A percentile compares a stretch with the other conserved stretches of the same genome.
phyloP scores from a whole-genome alignment of 1,140 invertebrate genomes.

The Drosophila ambigua region DNA sequence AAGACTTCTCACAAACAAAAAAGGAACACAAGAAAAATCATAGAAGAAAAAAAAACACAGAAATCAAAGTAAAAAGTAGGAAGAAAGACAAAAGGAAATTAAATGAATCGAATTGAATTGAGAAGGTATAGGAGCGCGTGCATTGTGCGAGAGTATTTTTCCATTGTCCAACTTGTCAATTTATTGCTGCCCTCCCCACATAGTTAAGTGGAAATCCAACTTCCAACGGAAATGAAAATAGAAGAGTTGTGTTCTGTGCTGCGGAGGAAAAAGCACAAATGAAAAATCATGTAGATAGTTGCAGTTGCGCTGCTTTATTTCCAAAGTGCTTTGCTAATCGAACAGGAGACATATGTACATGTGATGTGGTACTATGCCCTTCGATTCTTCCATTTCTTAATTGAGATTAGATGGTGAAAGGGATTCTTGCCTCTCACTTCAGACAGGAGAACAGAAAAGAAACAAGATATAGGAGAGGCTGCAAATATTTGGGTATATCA shows the following conservation, averaged over 20 bases:
- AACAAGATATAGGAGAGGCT: background rate
- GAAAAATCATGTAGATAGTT: constrained; percentile 21
- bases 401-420: constrained; percentile 30
- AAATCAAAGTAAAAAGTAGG: constrained; percentile 26
- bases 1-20: too few species aligned
- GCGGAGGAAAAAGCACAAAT: constrained; percentile 3
- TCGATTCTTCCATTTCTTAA: background rate
- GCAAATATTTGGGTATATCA: background rate
- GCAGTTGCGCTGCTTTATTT: background rate
- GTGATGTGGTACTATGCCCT: too few species aligned
- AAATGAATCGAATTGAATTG: constrained; percentile 42
- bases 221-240: constrained; percentile 42
- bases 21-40: constrained; percentile 7
- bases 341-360: constrained; percentile 8
- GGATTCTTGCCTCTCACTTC: constrained; percentile 19
- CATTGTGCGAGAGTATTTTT: constrained; percentile 1
- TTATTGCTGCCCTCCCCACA: constrained; percentile 10
- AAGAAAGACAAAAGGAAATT: constrained; percentile 39
- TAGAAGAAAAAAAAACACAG: constrained; percentile 12
- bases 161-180: constrained; percentile 39
- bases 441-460: background rate
- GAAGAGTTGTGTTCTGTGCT: constrained; percentile 20
- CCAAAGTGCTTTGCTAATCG: constrained; percentile 30
- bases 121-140: constrained; percentile 24
- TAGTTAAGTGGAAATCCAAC: background rate